These are phyloP conservation scores for Elachura formosa DNA, from an alignment of 2,113 vertebrate genomes.

Conservation along the genomic window DNA sequence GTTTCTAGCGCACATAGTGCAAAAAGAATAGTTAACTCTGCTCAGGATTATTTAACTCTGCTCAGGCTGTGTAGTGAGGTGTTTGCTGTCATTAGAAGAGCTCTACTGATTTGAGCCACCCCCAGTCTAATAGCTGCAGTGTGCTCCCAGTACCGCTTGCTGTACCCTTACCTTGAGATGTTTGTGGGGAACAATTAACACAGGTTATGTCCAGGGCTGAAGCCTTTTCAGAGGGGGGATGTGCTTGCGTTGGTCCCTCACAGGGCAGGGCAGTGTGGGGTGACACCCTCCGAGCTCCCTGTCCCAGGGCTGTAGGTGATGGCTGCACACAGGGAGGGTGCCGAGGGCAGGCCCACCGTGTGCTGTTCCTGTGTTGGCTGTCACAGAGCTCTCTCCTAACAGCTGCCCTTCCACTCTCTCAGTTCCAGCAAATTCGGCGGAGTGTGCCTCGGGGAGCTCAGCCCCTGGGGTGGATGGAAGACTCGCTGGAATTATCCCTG, in stretches of 20 bases:
- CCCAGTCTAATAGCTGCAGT: not conserved
- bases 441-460: not conserved
- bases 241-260: not conserved
- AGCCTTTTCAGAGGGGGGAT: not conserved
- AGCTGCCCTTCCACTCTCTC: not conserved
- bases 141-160: not conserved
- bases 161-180: not conserved
- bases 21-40: not conserved
- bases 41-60: not conserved
- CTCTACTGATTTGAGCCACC: not conserved
- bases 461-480: not conserved
- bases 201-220: not conserved
- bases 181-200: slow-evolving; percentile 12
- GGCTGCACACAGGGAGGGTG: too few species aligned
- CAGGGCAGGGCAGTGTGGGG: not conserved
- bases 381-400: not conserved
- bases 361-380: fast-evolving
- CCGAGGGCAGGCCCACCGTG: fast-evolving
- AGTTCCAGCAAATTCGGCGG: not conserved
- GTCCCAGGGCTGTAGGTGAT: too few species aligned
- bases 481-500: not conserved
- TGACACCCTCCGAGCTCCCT: too few species aligned
- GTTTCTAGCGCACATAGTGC: not conserved
- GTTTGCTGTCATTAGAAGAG: not conserved
- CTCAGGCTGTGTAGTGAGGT: not conserved